Base-by-base conservation (phyloP, 2,888 invertebrate genomes). In the Thymelicus lineola region DNA sequence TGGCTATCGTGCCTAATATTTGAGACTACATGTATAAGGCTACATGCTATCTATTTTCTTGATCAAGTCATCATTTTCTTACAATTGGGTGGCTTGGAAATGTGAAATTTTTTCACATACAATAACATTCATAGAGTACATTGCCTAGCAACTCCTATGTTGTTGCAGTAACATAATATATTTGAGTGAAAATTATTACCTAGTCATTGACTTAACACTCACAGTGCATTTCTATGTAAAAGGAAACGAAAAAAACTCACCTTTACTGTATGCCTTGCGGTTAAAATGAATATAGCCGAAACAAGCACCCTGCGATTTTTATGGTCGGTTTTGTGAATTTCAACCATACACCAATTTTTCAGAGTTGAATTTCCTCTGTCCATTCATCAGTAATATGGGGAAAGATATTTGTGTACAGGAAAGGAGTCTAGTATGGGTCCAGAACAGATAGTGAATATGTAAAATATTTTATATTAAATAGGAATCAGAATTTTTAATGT, bases 381-480 rank as follows among this genome's bases (percentile, higher is more conserved):
- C 9, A 55, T 35, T 35, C 6, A 35, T 35, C 28, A 1, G 12
- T 55, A 38, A 36, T 10, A 38, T n/a, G 38, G n/a, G 38, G 38
- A 35, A 45, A n/a, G n/a, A n/a, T n/a, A 58, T 15, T 36, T n/a
- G 50, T 57, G n/a, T 28, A 61, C 6, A 53, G 55, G 55, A 57
- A 61, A 28, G 53, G 53, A 61, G 55, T 61, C 53, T 62, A 68
- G 61, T 45, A 68, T 61, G 61, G 68, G 68, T 68, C 68, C 68
- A 68, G 68, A 68, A 62, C 55, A 62, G 68, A 68, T 68, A 68
- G 61, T 48, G 46, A 66, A 48, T 55, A 57, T 68, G 61, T 67
- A 61, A 61, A 55, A 67, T 61, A 67, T 59, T 58, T 58, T 38
- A 66, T 66, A 59, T 59, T 57, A 35, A 67, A 66, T 59, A 53